phyloP scores from a whole-genome alignment of 1,140 invertebrate species.

The Sesamia nonagrioides region DNA sequence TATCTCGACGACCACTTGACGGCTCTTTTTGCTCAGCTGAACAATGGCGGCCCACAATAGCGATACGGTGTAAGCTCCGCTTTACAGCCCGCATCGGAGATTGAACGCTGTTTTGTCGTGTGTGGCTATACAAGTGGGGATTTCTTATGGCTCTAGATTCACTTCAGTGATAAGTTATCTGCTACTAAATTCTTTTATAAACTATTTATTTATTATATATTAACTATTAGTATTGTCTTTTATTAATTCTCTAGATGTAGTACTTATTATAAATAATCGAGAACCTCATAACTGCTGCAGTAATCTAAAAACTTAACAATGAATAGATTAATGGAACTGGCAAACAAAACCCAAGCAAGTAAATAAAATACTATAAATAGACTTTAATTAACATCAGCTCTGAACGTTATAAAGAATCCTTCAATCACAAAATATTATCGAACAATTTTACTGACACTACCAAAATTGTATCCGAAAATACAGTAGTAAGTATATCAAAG shows the following conservation, averaged over 20 bases:
- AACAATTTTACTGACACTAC: slow-evolving; percentile 38
- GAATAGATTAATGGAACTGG: not conserved
- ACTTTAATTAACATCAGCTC: not conserved
- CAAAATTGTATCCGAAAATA: slow-evolving; percentile 27
- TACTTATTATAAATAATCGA: not conserved
- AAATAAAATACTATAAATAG: not conserved
- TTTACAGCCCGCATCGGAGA: slow-evolving; percentile 11
- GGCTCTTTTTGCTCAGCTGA: slow-evolving; percentile 63
- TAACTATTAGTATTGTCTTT: too few species aligned
- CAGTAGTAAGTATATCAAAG: slow-evolving; percentile 1
- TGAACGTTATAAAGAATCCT: slow-evolving; percentile 9
- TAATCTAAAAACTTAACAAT: not conserved
- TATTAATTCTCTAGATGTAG: too few species aligned
- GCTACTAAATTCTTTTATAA: not conserved
- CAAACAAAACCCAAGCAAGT: not conserved
- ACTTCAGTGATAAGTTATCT: not conserved
- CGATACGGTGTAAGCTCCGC: slow-evolving; percentile 28
- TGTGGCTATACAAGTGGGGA: not conserved
- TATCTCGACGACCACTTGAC: slow-evolving; percentile 63
- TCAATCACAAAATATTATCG: not conserved
- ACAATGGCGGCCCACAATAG: slow-evolving; percentile 59
- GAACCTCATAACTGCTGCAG: not conserved
- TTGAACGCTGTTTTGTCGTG: slow-evolving; percentile 15
- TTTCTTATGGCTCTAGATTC: not conserved
- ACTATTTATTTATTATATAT: too few species aligned